Conservation (phyloP, 2,888 invertebrate species). For the Nycteola revayana region DNA sequence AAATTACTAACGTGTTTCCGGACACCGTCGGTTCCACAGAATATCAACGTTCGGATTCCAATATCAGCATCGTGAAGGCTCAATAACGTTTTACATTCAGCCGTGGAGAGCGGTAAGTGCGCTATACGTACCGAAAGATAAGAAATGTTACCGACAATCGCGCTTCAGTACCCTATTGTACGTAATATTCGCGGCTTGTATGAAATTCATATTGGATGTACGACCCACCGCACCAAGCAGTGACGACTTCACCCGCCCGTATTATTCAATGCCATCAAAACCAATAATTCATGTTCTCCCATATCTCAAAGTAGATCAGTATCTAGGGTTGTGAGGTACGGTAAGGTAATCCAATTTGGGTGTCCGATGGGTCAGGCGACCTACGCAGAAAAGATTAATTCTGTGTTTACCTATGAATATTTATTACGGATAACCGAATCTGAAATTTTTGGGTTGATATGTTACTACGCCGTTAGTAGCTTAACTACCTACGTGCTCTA, state of each 20-base stretch:
- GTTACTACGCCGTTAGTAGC: slow-evolving; percentile 14
- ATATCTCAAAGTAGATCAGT: slow-evolving; percentile 4
- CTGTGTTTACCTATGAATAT: slow-evolving; percentile 34
- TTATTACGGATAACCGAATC: slow-evolving; percentile 21
- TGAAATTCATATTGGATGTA: slow-evolving; percentile 50
- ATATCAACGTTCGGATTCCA: slow-evolving; percentile 55
- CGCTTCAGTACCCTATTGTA: slow-evolving; percentile 48
- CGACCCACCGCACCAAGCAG: slow-evolving; percentile 12
- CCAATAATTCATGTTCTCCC: neutral
- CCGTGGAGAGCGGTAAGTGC: slow-evolving; percentile 53
- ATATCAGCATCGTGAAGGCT: slow-evolving; percentile 55
- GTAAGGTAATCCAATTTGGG: slow-evolving; percentile 30
- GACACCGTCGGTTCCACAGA: slow-evolving; percentile 36
- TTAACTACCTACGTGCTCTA: neutral
- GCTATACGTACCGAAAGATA: slow-evolving; percentile 58
- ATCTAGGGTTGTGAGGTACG: neutral
- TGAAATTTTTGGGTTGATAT: slow-evolving; percentile 12
- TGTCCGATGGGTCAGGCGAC: slow-evolving; percentile 27
- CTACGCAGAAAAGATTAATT: slow-evolving; percentile 33
- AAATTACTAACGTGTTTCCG: slow-evolving; percentile 43
- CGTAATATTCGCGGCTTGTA: slow-evolving; percentile 46
- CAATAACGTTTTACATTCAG: slow-evolving; percentile 65
- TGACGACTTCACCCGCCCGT: slow-evolving; percentile 30
- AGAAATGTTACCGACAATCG: slow-evolving; percentile 61
- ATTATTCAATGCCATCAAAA: slow-evolving; percentile 41